Conservation (phyloP, 2,888 invertebrate genomes). For the Drosophila birchii region DNA sequence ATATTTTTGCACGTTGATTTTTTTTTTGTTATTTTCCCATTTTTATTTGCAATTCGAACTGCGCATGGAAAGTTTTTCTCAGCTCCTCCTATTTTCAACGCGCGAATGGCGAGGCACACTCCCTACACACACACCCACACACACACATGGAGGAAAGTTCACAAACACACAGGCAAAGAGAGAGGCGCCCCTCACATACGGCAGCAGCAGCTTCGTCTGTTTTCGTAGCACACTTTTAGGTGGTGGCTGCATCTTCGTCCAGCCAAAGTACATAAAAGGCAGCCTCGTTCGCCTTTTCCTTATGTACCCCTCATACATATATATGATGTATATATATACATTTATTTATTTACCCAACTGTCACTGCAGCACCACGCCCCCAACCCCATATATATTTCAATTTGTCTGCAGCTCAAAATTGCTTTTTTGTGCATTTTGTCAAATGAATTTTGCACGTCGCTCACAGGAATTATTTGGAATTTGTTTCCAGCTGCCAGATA, state of each 20-base stretch:
- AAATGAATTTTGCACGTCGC: slow-evolving; percentile 80
- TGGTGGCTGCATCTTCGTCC: slow-evolving; percentile 75
- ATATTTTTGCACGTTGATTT: slow-evolving; percentile 15
- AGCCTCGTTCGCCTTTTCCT: slow-evolving; percentile 17
- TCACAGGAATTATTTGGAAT: slow-evolving; percentile 76
- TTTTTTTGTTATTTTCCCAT: slow-evolving; percentile 1
- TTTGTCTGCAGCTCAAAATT: slow-evolving; percentile 82
- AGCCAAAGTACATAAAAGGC: slow-evolving; percentile 36
- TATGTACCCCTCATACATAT: slow-evolving; percentile 28
- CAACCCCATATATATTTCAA: slow-evolving; percentile 63
- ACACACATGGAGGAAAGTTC: slow-evolving; percentile 36
- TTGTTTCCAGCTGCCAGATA: slow-evolving; percentile 62
- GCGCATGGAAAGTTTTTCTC: slow-evolving; percentile 75
- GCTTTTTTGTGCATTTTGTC: slow-evolving; percentile 82
- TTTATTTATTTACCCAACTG: slow-evolving; percentile 73
- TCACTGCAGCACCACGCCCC: slow-evolving; percentile 69
- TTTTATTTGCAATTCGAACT: slow-evolving; percentile 51
- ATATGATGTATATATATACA: slow-evolving; percentile 19
- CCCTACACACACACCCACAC: slow-evolving; percentile 46
- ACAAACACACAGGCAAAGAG: slow-evolving; percentile 48
- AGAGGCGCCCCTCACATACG: slow-evolving; percentile 72
- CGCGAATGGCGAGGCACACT: slow-evolving; percentile 80
- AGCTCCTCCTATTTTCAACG: slow-evolving; percentile 83
- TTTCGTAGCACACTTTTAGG: slow-evolving; percentile 80
- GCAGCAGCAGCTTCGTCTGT: slow-evolving; percentile 68